phyloP scores from a whole-genome alignment of 1,140 invertebrate species.

The Caenorhabditis inopinata region DNA sequence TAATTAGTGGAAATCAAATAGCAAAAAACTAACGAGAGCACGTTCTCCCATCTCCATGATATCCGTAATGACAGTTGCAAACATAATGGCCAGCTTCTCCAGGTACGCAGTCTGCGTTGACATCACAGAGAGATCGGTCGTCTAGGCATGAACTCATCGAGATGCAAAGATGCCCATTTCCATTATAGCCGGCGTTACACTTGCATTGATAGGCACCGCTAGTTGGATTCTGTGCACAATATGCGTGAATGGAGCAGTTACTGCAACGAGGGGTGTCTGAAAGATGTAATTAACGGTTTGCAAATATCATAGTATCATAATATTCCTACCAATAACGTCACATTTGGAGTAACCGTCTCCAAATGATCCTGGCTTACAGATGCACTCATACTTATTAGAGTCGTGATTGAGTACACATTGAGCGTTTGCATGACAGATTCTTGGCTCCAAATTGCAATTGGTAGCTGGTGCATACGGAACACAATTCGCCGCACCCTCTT shows the following conservation, averaged over 20 bases:
- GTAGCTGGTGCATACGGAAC: constrained; percentile 64
- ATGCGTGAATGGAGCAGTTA: constrained; percentile 64
- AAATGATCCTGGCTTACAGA: constrained; percentile 76
- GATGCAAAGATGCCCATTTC: constrained; percentile 75
- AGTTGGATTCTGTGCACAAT: constrained; percentile 60
- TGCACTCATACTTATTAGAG: constrained; percentile 71
- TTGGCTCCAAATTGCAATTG: constrained; percentile 63
- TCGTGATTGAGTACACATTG: constrained; percentile 73
- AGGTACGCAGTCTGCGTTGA: constrained; percentile 67
- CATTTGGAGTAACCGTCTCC: constrained; percentile 74
- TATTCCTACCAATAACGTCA: constrained; percentile 30
- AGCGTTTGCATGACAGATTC: constrained; percentile 70
- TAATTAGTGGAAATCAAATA: neutral
- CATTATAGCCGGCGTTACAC: constrained; percentile 71
- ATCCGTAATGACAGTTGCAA: constrained; percentile 68
- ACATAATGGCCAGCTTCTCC: constrained; percentile 62
- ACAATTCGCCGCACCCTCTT: constrained; percentile 76
- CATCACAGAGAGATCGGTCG: constrained; percentile 62
- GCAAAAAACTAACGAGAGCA: constrained; percentile 62
- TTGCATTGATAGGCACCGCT: constrained; percentile 57
- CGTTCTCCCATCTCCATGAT: constrained; percentile 67
- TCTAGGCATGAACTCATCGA: constrained; percentile 69
- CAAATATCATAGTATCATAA: neutral
- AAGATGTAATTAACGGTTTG: neutral
- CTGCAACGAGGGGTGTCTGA: constrained; percentile 55